Evolutionary conservation across 2,888 invertebrate species (phyloP).

Genomic region (Odontomyia ornata): DNA sequence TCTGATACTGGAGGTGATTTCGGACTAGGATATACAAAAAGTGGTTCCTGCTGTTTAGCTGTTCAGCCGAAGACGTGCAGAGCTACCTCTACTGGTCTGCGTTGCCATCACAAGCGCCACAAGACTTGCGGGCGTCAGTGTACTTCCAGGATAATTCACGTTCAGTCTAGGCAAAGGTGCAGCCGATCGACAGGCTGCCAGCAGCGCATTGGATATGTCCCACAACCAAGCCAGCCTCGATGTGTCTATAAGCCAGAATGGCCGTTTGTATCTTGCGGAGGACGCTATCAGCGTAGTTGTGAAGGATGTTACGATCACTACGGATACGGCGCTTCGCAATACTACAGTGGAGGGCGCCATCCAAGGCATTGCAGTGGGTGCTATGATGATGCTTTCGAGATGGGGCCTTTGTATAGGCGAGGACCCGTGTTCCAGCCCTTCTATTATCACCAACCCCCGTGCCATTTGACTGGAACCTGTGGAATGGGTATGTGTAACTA

Average conservation of each 20-base stretch:
- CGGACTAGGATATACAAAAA: constrained; percentile 59
- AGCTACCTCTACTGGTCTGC: constrained; percentile 48
- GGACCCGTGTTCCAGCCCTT: constrained; percentile 50
- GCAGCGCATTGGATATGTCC: constrained; percentile 46
- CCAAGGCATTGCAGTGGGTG: constrained; percentile 46
- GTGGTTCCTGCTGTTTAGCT: constrained; percentile 59
- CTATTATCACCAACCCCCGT: constrained; percentile 49
- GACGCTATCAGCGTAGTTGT: constrained; percentile 43
- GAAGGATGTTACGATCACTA: constrained; percentile 52
- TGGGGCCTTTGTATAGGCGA: constrained; percentile 49
- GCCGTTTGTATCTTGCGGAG: constrained; percentile 51
- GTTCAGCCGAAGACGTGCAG: constrained; percentile 53
- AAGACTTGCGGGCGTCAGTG: constrained; percentile 59
- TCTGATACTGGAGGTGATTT: constrained; percentile 58
- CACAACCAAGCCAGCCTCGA: constrained; percentile 47
- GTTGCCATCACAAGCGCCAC: constrained; percentile 55
- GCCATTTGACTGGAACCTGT: constrained; percentile 48
- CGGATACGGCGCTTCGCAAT: constrained; percentile 45
- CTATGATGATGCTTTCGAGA: constrained; percentile 50
- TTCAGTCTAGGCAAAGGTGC: constrained; percentile 48
- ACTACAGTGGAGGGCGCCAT: constrained; percentile 40
- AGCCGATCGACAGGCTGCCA: constrained; percentile 31
- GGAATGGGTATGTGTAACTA: constrained; percentile 29
- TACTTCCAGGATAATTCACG: constrained; percentile 57
- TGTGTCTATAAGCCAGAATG: constrained; percentile 48